A percentile compares a stretch with the other conserved stretches of the same genome.
phyloP scores from a whole-genome alignment of 2,797 vertebrate genomes.

The Cyprinodon diabolis region DNA sequence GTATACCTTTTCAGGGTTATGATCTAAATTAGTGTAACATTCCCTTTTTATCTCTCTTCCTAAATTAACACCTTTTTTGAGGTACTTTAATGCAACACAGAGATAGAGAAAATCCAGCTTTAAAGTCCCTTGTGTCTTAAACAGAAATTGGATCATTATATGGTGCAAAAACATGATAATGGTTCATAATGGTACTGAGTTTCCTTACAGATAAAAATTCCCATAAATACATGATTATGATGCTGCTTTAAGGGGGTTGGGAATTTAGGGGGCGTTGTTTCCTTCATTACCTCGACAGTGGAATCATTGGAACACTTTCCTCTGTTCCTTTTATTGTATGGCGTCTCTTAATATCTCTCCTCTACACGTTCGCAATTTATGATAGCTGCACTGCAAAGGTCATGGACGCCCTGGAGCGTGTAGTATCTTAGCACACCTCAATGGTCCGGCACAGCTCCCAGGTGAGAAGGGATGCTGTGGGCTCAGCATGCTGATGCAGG shows the following conservation, averaged over 20 bases:
- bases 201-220: constrained; percentile 46
- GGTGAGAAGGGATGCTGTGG: constrained; percentile 73
- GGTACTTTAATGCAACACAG: constrained; percentile 40
- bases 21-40: constrained; percentile 27
- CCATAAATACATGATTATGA: constrained; percentile 59
- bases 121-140: constrained; percentile 40
- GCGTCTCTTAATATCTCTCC: constrained; percentile 19
- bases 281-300: constrained; percentile 57
- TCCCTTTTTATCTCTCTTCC: constrained; percentile 41
- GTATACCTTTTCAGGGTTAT: background rate
- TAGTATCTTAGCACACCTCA: constrained; percentile 77
- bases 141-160: constrained; percentile 51
- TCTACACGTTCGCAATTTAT: constrained; percentile 37
- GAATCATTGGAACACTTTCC: constrained; percentile 50
- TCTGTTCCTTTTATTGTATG: constrained; percentile 35
- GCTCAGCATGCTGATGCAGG: constrained; percentile 78
- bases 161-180: constrained; percentile 45
- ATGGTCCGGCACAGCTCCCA: constrained; percentile 73
- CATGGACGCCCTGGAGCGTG: constrained; percentile 70
- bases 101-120: constrained; percentile 41
- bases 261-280: constrained; percentile 40
- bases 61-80: constrained; percentile 47
- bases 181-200: constrained; percentile 43
- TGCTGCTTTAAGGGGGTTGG: constrained; percentile 36
- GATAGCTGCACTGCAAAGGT: constrained; percentile 75